Percentiles rank a stretch among this genome's conserved stretches.
Conservation (phyloP, 1,140 invertebrate species). For the Drosophila mauritiana region DNA sequence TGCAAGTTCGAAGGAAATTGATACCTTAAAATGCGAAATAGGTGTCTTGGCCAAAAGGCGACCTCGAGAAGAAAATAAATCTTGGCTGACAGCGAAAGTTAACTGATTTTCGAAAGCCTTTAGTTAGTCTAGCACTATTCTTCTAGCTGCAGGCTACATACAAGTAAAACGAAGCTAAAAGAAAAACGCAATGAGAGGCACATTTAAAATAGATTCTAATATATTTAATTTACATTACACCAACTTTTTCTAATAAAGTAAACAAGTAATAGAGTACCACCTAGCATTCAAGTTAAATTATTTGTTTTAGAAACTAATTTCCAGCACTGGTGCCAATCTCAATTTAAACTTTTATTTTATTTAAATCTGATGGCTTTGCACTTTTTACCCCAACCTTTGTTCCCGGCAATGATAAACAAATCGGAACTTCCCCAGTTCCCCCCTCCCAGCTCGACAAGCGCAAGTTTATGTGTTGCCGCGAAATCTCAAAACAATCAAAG, state of each 20-base stretch:
- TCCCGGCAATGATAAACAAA: slow-evolving; percentile 60
- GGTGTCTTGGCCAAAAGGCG: background rate
- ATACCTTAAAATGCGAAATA: slow-evolving; percentile 10
- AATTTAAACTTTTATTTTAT: slow-evolving; percentile 81
- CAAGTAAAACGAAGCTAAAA: too few species aligned
- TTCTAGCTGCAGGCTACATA: too few species aligned
- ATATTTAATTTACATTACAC: background rate
- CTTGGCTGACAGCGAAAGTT: background rate
- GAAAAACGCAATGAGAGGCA: too few species aligned
- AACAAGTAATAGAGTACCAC: slow-evolving; percentile 5
- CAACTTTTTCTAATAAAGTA: background rate
- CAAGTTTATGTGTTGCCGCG: slow-evolving; percentile 78
- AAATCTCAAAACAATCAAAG: slow-evolving; percentile 82
- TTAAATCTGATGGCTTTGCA: slow-evolving; percentile 65
- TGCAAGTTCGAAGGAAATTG: background rate
- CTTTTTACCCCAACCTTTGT: slow-evolving; percentile 11
- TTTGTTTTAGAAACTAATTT: slow-evolving; percentile 69
- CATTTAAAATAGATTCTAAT: background rate
- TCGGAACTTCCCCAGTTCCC: slow-evolving; percentile 5
- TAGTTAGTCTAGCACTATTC: background rate
- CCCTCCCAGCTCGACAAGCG: slow-evolving; percentile 20
- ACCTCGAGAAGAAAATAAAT: background rate
- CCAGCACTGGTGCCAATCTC: slow-evolving; percentile 69
- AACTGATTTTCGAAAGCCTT: background rate
- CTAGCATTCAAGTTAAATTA: slow-evolving; percentile 55